These are phyloP conservation scores for Antheraea pernyi DNA, from an alignment of 1,140 invertebrate genomes.

Conservation along the genomic window DNA sequence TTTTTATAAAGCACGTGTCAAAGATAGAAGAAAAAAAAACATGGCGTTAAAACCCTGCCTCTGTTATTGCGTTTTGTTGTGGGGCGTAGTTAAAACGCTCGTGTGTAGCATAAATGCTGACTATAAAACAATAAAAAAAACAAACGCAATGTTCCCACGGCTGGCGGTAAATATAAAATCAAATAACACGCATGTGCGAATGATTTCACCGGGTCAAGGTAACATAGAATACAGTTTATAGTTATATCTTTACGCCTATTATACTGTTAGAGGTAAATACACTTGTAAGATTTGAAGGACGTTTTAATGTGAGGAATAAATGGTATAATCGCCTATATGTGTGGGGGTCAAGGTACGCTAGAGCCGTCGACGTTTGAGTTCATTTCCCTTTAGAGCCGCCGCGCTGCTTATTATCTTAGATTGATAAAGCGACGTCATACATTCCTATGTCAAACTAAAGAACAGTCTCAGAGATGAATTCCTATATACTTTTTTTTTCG, in stretches of 20 bases:
- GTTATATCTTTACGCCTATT: not conserved
- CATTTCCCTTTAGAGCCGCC: not conserved
- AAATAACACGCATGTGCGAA: conserved; percentile 2
- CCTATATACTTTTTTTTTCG: too few species aligned
- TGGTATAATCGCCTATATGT: not conserved
- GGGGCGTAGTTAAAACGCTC: too few species aligned
- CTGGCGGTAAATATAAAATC: not conserved
- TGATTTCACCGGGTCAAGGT: conserved; percentile 1
- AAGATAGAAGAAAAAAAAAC: too few species aligned
- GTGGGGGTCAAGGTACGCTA: not conserved
- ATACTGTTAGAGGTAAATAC: not conserved
- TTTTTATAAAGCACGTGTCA: too few species aligned
- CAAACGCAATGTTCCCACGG: not conserved
- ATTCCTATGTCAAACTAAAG: too few species aligned
- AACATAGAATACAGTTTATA: not conserved
- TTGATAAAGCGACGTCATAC: too few species aligned
- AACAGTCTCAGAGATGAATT: too few species aligned
- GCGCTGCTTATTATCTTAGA: too few species aligned
- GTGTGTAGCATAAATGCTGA: not conserved
- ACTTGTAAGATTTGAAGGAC: not conserved
- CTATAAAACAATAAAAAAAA: not conserved
- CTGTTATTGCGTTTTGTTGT: too few species aligned
- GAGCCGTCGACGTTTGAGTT: not conserved
- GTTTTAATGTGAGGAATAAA: not conserved
- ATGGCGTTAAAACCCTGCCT: too few species aligned